Conservation (phyloP, 2,113 vertebrate species). For the Echinops telfairi region DNA sequence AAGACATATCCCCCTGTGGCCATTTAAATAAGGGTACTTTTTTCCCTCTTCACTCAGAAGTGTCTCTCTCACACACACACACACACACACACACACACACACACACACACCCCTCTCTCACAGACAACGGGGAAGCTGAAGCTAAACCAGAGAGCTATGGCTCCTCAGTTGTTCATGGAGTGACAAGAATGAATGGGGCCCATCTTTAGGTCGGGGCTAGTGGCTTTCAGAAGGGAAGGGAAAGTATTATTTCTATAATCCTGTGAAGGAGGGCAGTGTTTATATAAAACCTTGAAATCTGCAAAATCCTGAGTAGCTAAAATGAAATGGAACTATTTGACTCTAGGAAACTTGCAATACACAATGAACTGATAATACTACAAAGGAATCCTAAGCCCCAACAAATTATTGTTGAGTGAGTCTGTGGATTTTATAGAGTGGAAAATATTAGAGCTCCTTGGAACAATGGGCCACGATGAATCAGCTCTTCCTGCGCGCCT, state of each 20-base stretch:
- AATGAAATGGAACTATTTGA: slow-evolving; percentile 40
- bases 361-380: slow-evolving; percentile 36
- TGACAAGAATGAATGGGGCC: neutral
- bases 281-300: slow-evolving; percentile 13
- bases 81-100: no score
- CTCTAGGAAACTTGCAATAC: slow-evolving; percentile 57
- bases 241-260: neutral
- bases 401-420: slow-evolving; percentile 61
- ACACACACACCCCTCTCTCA: neutral
- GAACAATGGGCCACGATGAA: slow-evolving; percentile 35
- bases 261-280: slow-evolving; percentile 46
- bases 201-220: neutral
- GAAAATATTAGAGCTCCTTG: slow-evolving; percentile 51
- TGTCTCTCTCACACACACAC: no score
- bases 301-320: slow-evolving; percentile 69
- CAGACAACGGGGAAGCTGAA: neutral
- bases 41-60: neutral
- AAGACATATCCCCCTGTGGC: neutral
- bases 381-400: slow-evolving; percentile 57
- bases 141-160: neutral
- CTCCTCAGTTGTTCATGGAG: neutral
- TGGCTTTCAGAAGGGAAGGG: neutral
- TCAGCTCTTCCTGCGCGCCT: slow-evolving; percentile 4
- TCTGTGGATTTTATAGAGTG: slow-evolving; percentile 61
- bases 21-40: slow-evolving; percentile 31